Base-by-base conservation (phyloP, 1,140 invertebrate species). In the Drosophila cardini region DNA sequence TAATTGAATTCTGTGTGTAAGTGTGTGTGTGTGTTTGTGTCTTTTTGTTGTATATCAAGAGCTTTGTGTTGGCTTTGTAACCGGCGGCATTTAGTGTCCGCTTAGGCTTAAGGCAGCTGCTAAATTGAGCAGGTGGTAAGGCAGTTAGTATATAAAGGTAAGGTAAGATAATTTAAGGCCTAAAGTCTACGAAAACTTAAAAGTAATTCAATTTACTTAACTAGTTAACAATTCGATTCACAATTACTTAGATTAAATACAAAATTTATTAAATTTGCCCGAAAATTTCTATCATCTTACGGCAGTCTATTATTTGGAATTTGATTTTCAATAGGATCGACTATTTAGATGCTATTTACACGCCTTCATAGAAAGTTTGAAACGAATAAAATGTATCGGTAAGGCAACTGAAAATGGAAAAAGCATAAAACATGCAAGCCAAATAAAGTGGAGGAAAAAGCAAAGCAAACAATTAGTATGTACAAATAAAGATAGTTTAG, bases 201-300 rank as follows among this genome's bases (percentile, higher is more conserved):
- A 71, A 68, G 56, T 90, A 78, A 80, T 78, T 71, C 76, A 90
- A 80, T 80, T 80, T 67, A 65, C 83, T 87, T 89, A 87, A 75
- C 76, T 80, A 89, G 65, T 84, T 84, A 77, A 78, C 76, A 86
- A 69, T 76, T 74, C 43, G 70, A 76, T 68, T 71, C 52, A 67
- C 46, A 70, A 70, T 68, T 76, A 58, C 56, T 73, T 75, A 71
- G 58, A 64, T 78, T 72, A 68, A 75, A 52, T 30, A 42, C 40
- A 75, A 76, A 53, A 43, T 89, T 62, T 50, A 63, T 57, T 70
- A 16, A 60, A 56, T 76, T 26, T 72, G 73, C 69, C 69, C 84
- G 79, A 90, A 86, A 80, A 89, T 89, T 89, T 89, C 84, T 89
- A 89, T 89, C 85, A 90, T 89, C 74, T 73, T 82, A 70, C 58